Base-by-base conservation (phyloP, 2,797 vertebrate species). In the Anisognathus igniventris region DNA sequence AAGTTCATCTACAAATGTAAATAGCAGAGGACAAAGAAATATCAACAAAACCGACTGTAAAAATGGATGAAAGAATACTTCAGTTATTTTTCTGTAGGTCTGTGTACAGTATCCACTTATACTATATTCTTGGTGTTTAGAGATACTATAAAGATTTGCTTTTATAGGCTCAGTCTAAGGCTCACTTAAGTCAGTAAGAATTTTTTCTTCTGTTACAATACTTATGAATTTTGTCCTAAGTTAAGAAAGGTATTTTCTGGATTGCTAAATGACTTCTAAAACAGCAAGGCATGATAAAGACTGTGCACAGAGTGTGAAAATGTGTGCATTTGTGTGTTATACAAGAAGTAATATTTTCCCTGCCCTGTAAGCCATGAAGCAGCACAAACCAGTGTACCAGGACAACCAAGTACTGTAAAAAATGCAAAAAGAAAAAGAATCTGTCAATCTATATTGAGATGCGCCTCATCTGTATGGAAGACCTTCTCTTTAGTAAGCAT, bases 1-100 rank as follows among this genome's bases (percentile, higher is more conserved):
- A 94, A 85, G 78, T 92, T 93, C 88, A 91, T 87, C 90, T 71
- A 71, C 68, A 91, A 93, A 80, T 25, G 23, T 22, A 89, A 92
- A 92, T 18, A 71, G 17, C 12, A 76, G 17, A 80, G 15, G 10
- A 85, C 61, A 93, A 93, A 92, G 75, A 77, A 91, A 74, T 51
- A 82, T 21, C 45, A 85, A 66, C 28, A 73, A 82, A 89, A 82
- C 4, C 3, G 5, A 58, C 25, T 28, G 61, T 37, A 47, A 73
- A 85, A 82, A 82, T 33, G 2, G 50, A 67, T 47, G 39, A 92
- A 95, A 91, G 61, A 50, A 61, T 54, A 67, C 10, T 48, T 65
- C 50, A 51, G 40, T 53, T 24, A 10, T 82, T 73, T 82, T 85
- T 56, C 50, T 71, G 14, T 44, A 76, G 28, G 23, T 78, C 40